phyloP scores from a whole-genome alignment of 2,113 vertebrate species.

The Odocoileus virginianus region DNA sequence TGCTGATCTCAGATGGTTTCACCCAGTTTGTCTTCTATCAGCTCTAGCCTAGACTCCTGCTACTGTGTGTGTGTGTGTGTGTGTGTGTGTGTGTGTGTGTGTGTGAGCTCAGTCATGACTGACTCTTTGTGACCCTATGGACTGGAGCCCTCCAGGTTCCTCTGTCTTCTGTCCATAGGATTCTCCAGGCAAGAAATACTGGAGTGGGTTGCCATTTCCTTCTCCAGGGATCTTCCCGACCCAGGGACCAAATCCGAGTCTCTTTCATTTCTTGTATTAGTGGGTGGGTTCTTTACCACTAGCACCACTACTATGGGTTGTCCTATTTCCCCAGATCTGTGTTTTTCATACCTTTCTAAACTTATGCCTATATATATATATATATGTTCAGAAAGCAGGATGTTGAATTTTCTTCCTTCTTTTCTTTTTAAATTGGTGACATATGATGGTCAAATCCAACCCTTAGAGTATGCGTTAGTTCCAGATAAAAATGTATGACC shows the following conservation, averaged over 20 bases:
- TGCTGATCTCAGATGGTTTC: not conserved
- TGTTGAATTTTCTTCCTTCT: not conserved
- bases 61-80: not conserved
- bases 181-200: not conserved
- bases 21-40: not conserved
- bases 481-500: conserved; percentile 48
- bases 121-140: not conserved
- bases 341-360: not conserved
- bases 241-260: not conserved
- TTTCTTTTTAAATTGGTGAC: not conserved
- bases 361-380: not conserved
- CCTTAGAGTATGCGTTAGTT: not conserved
- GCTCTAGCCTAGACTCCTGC: not conserved
- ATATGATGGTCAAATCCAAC: not conserved
- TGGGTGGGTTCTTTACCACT: no score
- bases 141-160: not conserved
- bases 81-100: no score
- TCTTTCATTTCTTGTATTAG: not conserved
- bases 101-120: not conserved
- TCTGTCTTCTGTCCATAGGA: not conserved
- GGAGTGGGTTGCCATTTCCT: not conserved
- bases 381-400: not conserved
- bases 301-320: not conserved
- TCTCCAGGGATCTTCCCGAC: not conserved
- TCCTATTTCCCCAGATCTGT: not conserved